Evolutionary conservation across 2,797 vertebrate genomes (phyloP).

Genomic region (Heterohyrax brucei): DNA sequence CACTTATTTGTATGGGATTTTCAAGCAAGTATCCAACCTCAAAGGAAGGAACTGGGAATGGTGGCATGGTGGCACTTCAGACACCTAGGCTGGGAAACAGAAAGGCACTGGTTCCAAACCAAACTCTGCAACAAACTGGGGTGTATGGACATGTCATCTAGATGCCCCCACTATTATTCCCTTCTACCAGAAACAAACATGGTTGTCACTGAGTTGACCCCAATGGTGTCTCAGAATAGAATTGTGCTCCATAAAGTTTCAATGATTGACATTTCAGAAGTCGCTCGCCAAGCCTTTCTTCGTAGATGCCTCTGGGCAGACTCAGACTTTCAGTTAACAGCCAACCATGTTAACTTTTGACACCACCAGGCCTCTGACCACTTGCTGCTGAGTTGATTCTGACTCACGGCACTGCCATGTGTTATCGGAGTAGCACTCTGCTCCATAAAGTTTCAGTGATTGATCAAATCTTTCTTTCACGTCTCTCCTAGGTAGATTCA

Average conservation of each 20-base stretch:
- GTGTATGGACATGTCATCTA: neutral
- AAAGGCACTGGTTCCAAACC: neutral
- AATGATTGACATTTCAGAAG: neutral
- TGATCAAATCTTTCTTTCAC: too few relatives aligned
- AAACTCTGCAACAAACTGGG: neutral
- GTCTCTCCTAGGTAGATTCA: neutral
- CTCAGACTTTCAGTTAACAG: too few relatives aligned
- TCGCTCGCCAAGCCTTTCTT: neutral
- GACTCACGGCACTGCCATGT: too few relatives aligned
- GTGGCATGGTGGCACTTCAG: neutral
- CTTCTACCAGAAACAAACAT: neutral
- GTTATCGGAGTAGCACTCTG: too few relatives aligned
- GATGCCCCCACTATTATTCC: neutral
- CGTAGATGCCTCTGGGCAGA: neutral
- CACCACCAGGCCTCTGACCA: too few relatives aligned
- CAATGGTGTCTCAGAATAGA: too few relatives aligned
- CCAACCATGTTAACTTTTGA: too few relatives aligned
- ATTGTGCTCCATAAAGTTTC: neutral
- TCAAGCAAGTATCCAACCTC: slow-evolving; percentile 27
- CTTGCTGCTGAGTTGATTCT: too few relatives aligned
- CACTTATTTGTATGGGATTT: neutral
- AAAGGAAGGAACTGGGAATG: neutral
- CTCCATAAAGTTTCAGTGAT: too few relatives aligned
- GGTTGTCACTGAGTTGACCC: too few relatives aligned
- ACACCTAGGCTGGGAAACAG: neutral